phyloP scores from a whole-genome alignment of 2,888 invertebrate genomes.

The Penaeus monodon region DNA sequence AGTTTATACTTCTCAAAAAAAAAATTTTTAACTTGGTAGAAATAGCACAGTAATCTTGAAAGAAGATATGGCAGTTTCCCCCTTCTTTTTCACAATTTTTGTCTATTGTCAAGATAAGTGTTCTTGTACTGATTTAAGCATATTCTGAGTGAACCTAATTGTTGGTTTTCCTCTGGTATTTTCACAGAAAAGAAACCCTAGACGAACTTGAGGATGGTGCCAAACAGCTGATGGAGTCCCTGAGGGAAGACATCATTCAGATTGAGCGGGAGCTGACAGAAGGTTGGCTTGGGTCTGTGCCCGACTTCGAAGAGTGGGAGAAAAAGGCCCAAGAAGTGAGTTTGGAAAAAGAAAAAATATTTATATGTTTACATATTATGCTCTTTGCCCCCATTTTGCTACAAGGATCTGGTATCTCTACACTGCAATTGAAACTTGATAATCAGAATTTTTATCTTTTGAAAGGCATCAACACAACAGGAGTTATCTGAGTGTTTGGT shows the following conservation, averaged over 20 bases:
- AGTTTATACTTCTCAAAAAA: too few species aligned
- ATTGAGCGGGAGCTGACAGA: slow-evolving; percentile 67
- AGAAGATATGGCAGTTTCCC: too few species aligned
- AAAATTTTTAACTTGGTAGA: too few species aligned
- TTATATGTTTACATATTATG: too few species aligned
- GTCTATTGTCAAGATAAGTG: too few species aligned
- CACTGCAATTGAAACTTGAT: neutral
- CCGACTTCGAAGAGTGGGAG: slow-evolving; percentile 68
- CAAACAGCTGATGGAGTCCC: slow-evolving; percentile 39
- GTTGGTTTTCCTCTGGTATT: too few species aligned
- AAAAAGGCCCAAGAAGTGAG: slow-evolving; percentile 61
- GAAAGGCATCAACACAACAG: slow-evolving; percentile 67
- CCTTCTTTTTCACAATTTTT: too few species aligned
- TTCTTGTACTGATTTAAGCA: too few species aligned
- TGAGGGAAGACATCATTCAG: slow-evolving; percentile 64
- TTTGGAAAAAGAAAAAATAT: neutral
- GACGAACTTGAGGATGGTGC: slow-evolving; percentile 38
- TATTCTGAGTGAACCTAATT: too few species aligned
- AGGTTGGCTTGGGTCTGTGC: slow-evolving; percentile 70
- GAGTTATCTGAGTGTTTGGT: slow-evolving; percentile 67
- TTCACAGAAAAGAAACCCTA: slow-evolving; percentile 30
- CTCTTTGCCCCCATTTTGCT: too few species aligned
- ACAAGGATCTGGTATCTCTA: too few species aligned
- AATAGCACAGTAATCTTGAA: too few species aligned
- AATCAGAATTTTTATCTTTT: slow-evolving; percentile 59